Base-by-base conservation (phyloP, 2,797 vertebrate genomes). In the Enteromius afrohamiltoni region DNA sequence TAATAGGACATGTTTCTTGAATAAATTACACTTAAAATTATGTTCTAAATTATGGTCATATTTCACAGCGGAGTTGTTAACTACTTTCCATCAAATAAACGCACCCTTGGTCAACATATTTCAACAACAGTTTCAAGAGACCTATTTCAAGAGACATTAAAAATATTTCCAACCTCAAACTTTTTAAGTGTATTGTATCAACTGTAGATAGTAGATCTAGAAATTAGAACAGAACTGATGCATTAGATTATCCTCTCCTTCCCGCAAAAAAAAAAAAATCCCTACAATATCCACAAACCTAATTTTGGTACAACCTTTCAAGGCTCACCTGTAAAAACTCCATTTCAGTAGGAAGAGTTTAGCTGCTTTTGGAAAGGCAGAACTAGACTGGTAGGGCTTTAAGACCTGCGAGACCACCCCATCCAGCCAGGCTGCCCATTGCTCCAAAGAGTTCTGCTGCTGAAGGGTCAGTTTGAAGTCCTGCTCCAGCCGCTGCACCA, bases 401-500 rank as follows among this genome's bases (percentile, higher is more conserved):
- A 98, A 93, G 85, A 98, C 96, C 88, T 97, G 96, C 87, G 95
- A 96, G 78, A 98, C 97, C 2, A 98, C 97, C 0, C 96, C 93
- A 1, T 98, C 97, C 80, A 98, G 94, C 97, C 97, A 98, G 16
- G 95, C 95, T 0, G 97, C 97, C 97, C 97, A 98, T 90, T 98
- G 97, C 91, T 98, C 97, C 90, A 98, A 92, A 0, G 97, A 98
- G 92, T 97, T 97, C 95, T 98, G 97, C 93, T 98, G 97, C 93
- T 98, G 97, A 76, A 98, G 94, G 31, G 97, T 98, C 90, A 97
- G 91, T 91, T 98, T 98, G 89, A 98, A 98, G 94, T 98, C 97
- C 94, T 98, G 97, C 93, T 98, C 97, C 85, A 98, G 91, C 55
- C 96, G 92, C 93, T 98, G 96, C 79, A 98, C 97, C 16, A 98